These are phyloP conservation scores for Ophion slaviceki DNA, from an alignment of 2,888 invertebrate genomes.

Conservation along the genomic window DNA sequence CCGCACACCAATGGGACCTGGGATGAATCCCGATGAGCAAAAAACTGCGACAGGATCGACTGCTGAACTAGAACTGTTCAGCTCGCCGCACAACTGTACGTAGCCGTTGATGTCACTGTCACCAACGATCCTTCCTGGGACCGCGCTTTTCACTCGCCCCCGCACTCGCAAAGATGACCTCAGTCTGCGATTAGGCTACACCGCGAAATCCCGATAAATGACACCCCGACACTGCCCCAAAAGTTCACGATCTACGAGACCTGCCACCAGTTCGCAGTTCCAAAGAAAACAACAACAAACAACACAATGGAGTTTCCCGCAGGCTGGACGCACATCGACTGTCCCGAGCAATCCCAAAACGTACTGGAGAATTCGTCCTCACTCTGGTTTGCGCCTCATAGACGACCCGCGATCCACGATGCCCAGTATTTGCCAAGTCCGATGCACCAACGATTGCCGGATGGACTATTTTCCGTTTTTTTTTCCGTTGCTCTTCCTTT, in stretches of 20 bases:
- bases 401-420: neutral
- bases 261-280: neutral
- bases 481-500: neutral
- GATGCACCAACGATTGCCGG: neutral
- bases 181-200: neutral
- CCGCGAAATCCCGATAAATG: too few species aligned
- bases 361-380: neutral
- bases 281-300: neutral
- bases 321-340: neutral
- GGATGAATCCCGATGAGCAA: neutral
- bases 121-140: conserved; percentile 39
- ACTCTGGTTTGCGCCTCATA: too few species aligned
- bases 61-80: neutral
- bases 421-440: neutral
- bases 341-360: neutral
- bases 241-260: neutral
- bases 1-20: conserved; percentile 1
- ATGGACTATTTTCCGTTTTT: neutral
- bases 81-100: neutral
- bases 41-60: neutral
- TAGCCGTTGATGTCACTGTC: conserved; percentile 47
- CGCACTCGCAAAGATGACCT: conserved; percentile 19
- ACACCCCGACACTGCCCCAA: too few species aligned
- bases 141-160: conserved; percentile 30
- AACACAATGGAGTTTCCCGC: neutral